Percentiles rank a stretch among this genome's conserved stretches.
Conservation (phyloP, 2,113 vertebrate species). For the Erythrolamprus reginae region DNA sequence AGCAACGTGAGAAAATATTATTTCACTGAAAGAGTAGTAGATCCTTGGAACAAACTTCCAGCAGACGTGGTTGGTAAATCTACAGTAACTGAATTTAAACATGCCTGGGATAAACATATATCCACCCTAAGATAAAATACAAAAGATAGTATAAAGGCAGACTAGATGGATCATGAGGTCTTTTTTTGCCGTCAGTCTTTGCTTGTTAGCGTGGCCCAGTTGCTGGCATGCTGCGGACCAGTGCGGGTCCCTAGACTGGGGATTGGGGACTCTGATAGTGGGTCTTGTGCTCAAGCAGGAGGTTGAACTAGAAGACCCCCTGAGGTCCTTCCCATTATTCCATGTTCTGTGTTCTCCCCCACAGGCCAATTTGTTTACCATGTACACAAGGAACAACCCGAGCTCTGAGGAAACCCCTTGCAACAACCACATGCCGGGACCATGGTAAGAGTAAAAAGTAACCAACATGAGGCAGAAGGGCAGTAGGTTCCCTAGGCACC, state of each 20-base stretch:
- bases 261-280: background rate
- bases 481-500: background rate
- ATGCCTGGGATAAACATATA: too few relatives aligned
- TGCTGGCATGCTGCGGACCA: background rate
- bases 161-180: too few relatives aligned
- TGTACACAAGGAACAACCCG: conserved; percentile 60
- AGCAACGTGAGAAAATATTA: too few relatives aligned
- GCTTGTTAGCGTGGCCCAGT: background rate
- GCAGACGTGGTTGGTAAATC: too few relatives aligned
- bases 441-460: conserved; percentile 49
- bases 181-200: too few relatives aligned
- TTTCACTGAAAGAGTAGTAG: too few relatives aligned
- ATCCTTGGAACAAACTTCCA: too few relatives aligned
- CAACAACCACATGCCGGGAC: conserved; percentile 49
- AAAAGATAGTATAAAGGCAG: too few relatives aligned
- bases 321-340: background rate
- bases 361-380: conserved; percentile 66
- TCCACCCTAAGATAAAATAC: too few relatives aligned
- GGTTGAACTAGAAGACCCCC: background rate
- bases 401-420: conserved; percentile 53
- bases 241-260: background rate
- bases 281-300: background rate
- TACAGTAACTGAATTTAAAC: too few relatives aligned
- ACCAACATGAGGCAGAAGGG: background rate
- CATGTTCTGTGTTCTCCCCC: background rate